Conservation (phyloP, 2,797 vertebrate species). For the Poliocrania exsul region DNA sequence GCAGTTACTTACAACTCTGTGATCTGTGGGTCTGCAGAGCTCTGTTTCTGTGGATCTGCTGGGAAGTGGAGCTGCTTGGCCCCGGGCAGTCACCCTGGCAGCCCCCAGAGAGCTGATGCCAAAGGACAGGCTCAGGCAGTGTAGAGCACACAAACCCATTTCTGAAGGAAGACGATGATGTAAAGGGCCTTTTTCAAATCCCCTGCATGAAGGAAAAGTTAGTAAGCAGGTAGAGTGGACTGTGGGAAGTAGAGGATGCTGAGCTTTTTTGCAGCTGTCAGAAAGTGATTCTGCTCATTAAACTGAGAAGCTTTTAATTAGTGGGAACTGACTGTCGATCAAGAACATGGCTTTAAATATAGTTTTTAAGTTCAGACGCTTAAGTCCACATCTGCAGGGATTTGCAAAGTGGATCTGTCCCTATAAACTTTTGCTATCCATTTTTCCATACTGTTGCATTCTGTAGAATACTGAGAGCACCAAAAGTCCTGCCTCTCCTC, state of each 20-base stretch:
- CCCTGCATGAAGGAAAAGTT: background rate
- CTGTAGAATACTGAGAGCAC: background rate
- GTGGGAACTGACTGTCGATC: background rate
- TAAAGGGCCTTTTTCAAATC: background rate
- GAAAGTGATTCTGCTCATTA: background rate
- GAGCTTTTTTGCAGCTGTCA: background rate
- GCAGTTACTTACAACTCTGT: background rate
- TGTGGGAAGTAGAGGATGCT: background rate
- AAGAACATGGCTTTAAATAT: background rate
- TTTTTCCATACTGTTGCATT: background rate
- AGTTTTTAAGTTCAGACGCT: background rate
- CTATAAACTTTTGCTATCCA: background rate
- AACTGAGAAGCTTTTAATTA: background rate
- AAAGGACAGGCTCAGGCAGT: background rate
- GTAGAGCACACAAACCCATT: background rate
- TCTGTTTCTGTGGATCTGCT: fast-evolving
- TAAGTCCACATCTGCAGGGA: background rate
- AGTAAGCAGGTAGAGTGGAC: background rate
- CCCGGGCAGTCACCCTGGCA: fast-evolving
- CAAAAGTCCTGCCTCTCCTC: background rate
- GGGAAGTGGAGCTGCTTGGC: background rate
- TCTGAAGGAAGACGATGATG: background rate
- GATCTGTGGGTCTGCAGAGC: too few relatives aligned
- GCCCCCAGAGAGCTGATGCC: fast-evolving
- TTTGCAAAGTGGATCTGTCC: background rate